Conservation (phyloP, 2,888 invertebrate genomes). For the Caenorhabditis zanzibari region DNA sequence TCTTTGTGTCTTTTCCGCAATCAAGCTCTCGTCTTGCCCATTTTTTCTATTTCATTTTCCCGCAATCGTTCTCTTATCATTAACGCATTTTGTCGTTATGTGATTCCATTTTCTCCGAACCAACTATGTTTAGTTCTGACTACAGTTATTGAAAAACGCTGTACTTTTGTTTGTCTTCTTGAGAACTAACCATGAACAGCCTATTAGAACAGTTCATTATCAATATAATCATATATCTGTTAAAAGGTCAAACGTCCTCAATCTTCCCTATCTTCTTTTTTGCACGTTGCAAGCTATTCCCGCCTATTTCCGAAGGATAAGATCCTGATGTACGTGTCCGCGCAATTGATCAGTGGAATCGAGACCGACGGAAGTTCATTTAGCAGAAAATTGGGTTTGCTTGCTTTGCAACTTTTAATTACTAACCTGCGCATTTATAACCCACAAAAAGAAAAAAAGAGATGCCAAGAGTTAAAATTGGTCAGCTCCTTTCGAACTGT, state of each 20-base stretch:
- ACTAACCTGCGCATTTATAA: neutral
- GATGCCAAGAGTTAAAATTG: no score
- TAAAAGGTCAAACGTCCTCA: neutral
- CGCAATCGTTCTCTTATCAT: slow-evolving; percentile 40
- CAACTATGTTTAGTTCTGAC: neutral
- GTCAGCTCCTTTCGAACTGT: neutral
- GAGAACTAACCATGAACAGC: neutral
- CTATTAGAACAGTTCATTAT: slow-evolving; percentile 9
- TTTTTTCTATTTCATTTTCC: slow-evolving; percentile 11
- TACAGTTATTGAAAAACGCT: neutral
- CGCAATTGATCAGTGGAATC: slow-evolving; percentile 38
- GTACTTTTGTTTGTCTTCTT: slow-evolving; percentile 42
- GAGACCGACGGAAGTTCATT: slow-evolving; percentile 38
- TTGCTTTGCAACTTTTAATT: no score
- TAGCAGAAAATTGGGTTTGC: neutral
- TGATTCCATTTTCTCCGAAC: slow-evolving; percentile 26
- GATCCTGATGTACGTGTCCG: slow-evolving; percentile 36
- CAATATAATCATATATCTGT: slow-evolving; percentile 5
- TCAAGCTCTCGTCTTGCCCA: slow-evolving; percentile 37
- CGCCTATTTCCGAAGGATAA: slow-evolving; percentile 17
- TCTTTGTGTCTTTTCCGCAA: slow-evolving; percentile 14
- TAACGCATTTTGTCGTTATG: slow-evolving; percentile 4
- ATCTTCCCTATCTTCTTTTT: slow-evolving; percentile 6
- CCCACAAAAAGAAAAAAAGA: no score
- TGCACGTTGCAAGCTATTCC: slow-evolving; percentile 31